phyloP scores from a whole-genome alignment of 2,888 invertebrate genomes.

The Notodonta dromedarius region DNA sequence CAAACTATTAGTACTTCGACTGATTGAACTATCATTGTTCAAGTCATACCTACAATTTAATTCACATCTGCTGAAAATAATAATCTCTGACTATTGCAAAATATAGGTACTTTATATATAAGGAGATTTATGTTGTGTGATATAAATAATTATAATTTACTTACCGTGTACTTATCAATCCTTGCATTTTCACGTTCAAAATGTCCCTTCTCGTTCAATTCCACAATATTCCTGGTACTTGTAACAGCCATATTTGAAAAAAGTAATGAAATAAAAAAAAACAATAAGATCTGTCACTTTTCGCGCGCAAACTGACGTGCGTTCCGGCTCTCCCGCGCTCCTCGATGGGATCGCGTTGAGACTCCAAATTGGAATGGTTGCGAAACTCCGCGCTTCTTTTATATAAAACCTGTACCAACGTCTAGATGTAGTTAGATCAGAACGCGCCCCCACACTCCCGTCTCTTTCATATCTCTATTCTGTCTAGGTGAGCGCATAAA shows the following conservation, averaged over 20 bases:
- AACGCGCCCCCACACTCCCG: slow-evolving; percentile 68
- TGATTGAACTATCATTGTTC: too few species aligned
- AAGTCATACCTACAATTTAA: too few species aligned
- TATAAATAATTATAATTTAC: slow-evolving; percentile 21
- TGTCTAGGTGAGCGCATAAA: not conserved
- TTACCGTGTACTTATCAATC: slow-evolving; percentile 78
- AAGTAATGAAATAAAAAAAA: slow-evolving; percentile 41
- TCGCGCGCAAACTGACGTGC: slow-evolving; percentile 60
- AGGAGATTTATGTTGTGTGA: too few species aligned
- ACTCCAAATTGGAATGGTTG: slow-evolving; percentile 79
- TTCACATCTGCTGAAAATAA: too few species aligned
- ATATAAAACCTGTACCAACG: slow-evolving; percentile 68
- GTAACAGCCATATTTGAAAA: slow-evolving; percentile 72
- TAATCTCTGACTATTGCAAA: too few species aligned
- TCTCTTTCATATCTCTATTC: slow-evolving; percentile 63
- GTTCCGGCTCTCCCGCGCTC: slow-evolving; percentile 69
- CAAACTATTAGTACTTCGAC: too few species aligned
- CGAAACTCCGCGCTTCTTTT: slow-evolving; percentile 76
- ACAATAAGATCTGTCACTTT: slow-evolving; percentile 67
- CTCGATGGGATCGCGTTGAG: slow-evolving; percentile 71
- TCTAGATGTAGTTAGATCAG: slow-evolving; percentile 43
- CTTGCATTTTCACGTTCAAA: slow-evolving; percentile 75
- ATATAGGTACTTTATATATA: too few species aligned
- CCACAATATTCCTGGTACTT: slow-evolving; percentile 73
- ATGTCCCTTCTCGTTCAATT: slow-evolving; percentile 70